A percentile compares a stretch with the other conserved stretches of the same genome.
These are phyloP conservation scores for Bhutanitis thaidina DNA, from an alignment of 2,888 invertebrate genomes.

Conservation along the genomic window DNA sequence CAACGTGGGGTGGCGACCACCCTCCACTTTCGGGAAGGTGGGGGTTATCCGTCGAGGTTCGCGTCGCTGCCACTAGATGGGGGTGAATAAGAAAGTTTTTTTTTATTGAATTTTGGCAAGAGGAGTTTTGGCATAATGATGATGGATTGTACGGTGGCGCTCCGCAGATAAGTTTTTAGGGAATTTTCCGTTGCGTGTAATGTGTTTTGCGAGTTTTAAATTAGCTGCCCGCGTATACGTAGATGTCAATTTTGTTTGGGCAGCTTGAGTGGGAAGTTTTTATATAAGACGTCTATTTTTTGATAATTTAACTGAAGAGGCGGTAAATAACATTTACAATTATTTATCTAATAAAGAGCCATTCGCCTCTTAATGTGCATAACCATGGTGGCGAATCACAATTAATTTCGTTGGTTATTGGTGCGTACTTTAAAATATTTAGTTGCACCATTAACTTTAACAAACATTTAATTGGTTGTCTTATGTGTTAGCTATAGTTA, in stretches of 20 bases:
- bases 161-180: constrained; percentile 70
- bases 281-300: constrained; percentile 15
- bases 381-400: too few relatives aligned
- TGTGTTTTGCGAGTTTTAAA: constrained; percentile 67
- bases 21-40: constrained; percentile 46
- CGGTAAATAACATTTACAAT: too few relatives aligned
- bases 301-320: too few relatives aligned
- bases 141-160: constrained; percentile 75
- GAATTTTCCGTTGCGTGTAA: constrained; percentile 60
- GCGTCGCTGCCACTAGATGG: constrained; percentile 67
- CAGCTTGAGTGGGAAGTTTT: constrained; percentile 26
- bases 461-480: too few relatives aligned
- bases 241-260: constrained; percentile 42
- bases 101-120: constrained; percentile 74
- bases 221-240: constrained; percentile 45
- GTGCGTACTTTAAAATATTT: too few relatives aligned
- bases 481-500: too few relatives aligned
- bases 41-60: constrained; percentile 47
- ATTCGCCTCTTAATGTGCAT: too few relatives aligned
- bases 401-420: too few relatives aligned
- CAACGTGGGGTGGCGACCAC: constrained; percentile 63
- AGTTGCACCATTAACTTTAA: too few relatives aligned
- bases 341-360: too few relatives aligned
- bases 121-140: constrained; percentile 75
- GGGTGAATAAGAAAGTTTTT: constrained; percentile 60